A percentile compares a stretch with the other conserved stretches of the same genome.
phyloP scores from a whole-genome alignment of 2,113 vertebrate genomes.

The Amazona guildingii region DNA sequence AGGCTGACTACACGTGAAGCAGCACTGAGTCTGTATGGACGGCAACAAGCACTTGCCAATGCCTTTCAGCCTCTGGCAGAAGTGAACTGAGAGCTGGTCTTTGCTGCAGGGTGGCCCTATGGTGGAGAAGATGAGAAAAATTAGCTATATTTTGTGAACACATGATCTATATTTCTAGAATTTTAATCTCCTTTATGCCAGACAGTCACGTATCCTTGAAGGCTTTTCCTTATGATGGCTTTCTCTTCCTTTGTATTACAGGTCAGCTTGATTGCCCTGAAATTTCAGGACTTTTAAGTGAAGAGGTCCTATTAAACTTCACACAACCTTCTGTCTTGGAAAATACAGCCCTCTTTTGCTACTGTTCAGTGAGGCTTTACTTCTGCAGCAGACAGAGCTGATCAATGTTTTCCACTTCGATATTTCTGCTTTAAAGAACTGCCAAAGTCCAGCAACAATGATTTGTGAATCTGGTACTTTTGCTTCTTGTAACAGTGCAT shows the following conservation, averaged over 20 bases:
- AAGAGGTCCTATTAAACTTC: background rate
- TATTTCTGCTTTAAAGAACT: background rate
- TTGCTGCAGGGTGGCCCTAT: slow-evolving; percentile 81
- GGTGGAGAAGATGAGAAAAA: slow-evolving; percentile 1
- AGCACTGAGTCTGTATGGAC: slow-evolving; percentile 87
- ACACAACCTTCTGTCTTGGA: background rate
- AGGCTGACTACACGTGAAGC: slow-evolving; percentile 78
- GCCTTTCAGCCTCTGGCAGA: slow-evolving; percentile 88
- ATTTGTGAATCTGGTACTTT: background rate
- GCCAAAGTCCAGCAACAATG: background rate
- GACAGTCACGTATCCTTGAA: background rate
- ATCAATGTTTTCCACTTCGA: background rate
- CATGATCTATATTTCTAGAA: background rate
- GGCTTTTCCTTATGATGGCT: background rate
- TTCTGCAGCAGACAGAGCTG: background rate
- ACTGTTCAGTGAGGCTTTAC: background rate
- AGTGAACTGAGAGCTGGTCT: slow-evolving; percentile 85
- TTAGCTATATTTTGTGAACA: background rate
- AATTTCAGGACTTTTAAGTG: background rate
- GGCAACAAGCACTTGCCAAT: slow-evolving; percentile 84
- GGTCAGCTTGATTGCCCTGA: background rate
- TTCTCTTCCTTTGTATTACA: background rate
- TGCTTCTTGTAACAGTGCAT: background rate
- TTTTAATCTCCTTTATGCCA: background rate
- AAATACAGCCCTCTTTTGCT: background rate